A percentile compares a stretch with the other conserved stretches of the same genome.
phyloP scores from a whole-genome alignment of 2,797 vertebrate genomes.

The Lates japonicus region DNA sequence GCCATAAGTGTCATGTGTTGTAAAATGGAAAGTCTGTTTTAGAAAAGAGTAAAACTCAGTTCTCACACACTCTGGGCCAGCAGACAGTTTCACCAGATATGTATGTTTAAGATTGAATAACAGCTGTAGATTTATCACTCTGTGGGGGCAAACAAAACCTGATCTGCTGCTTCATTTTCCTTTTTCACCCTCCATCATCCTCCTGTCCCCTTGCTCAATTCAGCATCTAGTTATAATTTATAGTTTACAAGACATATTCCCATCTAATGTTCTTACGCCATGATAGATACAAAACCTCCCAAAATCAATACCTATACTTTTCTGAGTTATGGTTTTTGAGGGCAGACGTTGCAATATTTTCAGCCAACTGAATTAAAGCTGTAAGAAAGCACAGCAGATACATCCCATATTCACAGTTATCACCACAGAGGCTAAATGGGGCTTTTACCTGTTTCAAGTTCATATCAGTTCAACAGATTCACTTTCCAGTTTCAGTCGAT shows the following conservation, averaged over 20 bases:
- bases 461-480: conserved; percentile 22
- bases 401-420: neutral
- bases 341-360: neutral
- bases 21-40: conserved; percentile 56
- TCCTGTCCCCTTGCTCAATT: neutral
- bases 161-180: conserved; percentile 25
- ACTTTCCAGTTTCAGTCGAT: conserved; percentile 20
- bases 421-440: neutral
- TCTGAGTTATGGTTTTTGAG: too few species aligned
- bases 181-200: neutral
- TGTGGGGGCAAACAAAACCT: conserved; percentile 46
- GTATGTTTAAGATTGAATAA: conserved; percentile 43
- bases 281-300: too few species aligned
- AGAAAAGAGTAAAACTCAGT: conserved; percentile 25
- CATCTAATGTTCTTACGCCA: neutral
- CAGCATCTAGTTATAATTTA: neutral
- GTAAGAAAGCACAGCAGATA: neutral
- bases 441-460: conserved; percentile 29
- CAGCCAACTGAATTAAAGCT: neutral
- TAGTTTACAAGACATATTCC: too few species aligned
- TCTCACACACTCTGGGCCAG: conserved; percentile 41
- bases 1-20: conserved; percentile 34
- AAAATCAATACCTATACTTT: too few species aligned
- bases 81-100: conserved; percentile 38
- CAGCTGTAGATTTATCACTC: conserved; percentile 56